Evolutionary conservation across 2,797 vertebrate species (phyloP).

Genomic region (Epinephelus coioides): DNA sequence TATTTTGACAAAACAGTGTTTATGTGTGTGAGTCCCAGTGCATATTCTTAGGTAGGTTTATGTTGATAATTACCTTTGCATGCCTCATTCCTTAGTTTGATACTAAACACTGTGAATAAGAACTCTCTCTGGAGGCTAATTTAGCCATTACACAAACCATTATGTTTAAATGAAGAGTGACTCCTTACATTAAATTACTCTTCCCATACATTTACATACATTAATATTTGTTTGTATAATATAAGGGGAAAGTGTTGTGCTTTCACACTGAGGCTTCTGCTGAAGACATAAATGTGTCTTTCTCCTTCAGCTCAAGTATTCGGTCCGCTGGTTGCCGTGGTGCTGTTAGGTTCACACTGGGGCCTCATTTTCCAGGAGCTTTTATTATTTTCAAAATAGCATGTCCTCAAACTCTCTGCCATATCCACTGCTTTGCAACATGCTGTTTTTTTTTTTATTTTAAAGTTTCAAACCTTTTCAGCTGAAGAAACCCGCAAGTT

Average conservation of each 20-base stretch:
- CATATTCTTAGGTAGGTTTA: constrained; percentile 49
- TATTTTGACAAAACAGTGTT: not conserved
- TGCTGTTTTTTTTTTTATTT: not conserved
- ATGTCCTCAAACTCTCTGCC: not conserved
- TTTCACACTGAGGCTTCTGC: constrained; percentile 8
- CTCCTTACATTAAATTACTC: constrained; percentile 51
- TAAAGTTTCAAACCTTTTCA: constrained; percentile 7
- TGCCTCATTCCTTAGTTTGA: constrained; percentile 31
- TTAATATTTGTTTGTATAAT: constrained; percentile 57
- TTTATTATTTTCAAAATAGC: constrained; percentile 28
- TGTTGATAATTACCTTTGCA: constrained; percentile 52
- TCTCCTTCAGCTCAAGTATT: constrained; percentile 12
- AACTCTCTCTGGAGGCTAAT: constrained; percentile 58
- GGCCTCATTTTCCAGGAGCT: constrained; percentile 21
- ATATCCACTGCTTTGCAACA: not conserved
- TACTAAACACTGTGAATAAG: constrained; percentile 52
- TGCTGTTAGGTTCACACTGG: constrained; percentile 2
- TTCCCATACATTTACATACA: constrained; percentile 68
- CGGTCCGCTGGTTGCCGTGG: constrained; percentile 25
- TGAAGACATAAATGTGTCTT: constrained; percentile 25
- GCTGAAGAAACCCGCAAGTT: not conserved
- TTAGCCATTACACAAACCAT: constrained; percentile 65
- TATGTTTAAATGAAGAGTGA: constrained; percentile 71
- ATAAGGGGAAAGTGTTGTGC: constrained; percentile 6
- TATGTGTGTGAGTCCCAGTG: constrained; percentile 16